These are phyloP conservation scores for Schrankia costaestrigalis DNA, from an alignment of 2,888 invertebrate genomes.

Conservation along the genomic window DNA sequence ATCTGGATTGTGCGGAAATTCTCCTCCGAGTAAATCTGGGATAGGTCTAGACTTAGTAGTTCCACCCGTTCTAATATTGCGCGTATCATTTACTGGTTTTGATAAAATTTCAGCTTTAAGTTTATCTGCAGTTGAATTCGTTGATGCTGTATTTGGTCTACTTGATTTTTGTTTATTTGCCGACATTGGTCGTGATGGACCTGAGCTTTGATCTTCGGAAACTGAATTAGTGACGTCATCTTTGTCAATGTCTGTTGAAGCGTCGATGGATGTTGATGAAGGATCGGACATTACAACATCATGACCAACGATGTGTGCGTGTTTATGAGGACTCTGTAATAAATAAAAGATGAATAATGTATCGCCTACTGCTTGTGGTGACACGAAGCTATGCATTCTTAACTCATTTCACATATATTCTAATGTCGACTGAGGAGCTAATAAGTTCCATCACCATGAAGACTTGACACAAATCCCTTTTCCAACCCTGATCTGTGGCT, in stretches of 20 bases:
- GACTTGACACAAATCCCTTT: too few relatives aligned
- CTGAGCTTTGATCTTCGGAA: too few relatives aligned
- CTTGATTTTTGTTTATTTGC: conserved; percentile 24
- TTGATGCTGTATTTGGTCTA: conserved; percentile 37
- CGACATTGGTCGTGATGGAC: conserved; percentile 30
- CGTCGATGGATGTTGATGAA: conserved; percentile 40
- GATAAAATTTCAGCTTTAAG: too few relatives aligned
- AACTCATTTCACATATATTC: too few relatives aligned
- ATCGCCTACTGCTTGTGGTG: too few relatives aligned
- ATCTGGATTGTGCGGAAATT: conserved; percentile 64
- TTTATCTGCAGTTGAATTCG: conserved; percentile 34
- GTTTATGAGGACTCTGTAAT: conserved; percentile 56
- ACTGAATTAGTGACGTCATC: too few relatives aligned
- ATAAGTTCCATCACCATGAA: too few relatives aligned
- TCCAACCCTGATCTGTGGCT: too few relatives aligned
- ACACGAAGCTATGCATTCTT: not conserved
- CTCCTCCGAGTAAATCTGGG: conserved; percentile 41
- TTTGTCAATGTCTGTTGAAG: conserved; percentile 42
- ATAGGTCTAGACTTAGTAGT: conserved; percentile 62
- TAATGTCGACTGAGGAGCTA: too few relatives aligned
- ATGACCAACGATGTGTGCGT: conserved; percentile 17
- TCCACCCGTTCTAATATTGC: too few relatives aligned
- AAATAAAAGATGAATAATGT: too few relatives aligned
- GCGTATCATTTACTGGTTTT: too few relatives aligned
- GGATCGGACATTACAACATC: conserved; percentile 37